phyloP scores from a whole-genome alignment of 2,888 invertebrate species.

The Agrotis segetum region DNA sequence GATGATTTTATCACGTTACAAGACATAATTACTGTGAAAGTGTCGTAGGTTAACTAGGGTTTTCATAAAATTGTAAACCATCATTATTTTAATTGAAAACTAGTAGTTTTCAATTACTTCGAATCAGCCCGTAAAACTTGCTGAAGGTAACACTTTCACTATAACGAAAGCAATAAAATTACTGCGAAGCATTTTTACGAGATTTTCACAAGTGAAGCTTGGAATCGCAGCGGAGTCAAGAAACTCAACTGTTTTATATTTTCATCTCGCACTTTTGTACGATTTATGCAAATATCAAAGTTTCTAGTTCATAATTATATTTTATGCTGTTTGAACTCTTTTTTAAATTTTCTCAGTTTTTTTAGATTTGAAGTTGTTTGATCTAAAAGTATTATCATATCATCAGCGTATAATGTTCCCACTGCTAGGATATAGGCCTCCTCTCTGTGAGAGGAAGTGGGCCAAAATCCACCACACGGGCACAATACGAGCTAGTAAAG shows the following conservation, averaged over 20 bases:
- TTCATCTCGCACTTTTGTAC: constrained; percentile 7
- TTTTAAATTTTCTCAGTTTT: not conserved
- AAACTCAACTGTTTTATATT: constrained; percentile 30
- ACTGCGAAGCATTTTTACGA: constrained; percentile 37
- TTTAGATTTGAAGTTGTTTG: not conserved
- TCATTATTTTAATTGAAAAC: constrained; percentile 18
- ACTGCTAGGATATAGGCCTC: too few relatives aligned
- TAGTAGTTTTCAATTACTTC: constrained; percentile 1
- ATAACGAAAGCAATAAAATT: constrained; percentile 35
- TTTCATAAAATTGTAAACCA: not conserved
- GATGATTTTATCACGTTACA: too few relatives aligned
- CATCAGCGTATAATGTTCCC: too few relatives aligned
- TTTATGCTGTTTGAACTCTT: not conserved
- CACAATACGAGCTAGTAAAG: too few relatives aligned
- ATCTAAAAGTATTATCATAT: too few relatives aligned
- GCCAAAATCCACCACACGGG: too few relatives aligned
- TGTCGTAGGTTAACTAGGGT: too few relatives aligned
- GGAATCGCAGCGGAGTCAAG: constrained; percentile 19
- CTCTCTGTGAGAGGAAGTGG: too few relatives aligned
- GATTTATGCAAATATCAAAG: constrained; percentile 41
- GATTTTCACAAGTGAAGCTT: constrained; percentile 21
- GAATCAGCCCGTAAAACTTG: not conserved
- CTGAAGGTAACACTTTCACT: constrained; percentile 2
- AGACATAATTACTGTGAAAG: too few relatives aligned
- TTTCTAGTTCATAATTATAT: constrained; percentile 13